Base-by-base conservation (phyloP, 2,113 vertebrate species). In the Canis aureus region DNA sequence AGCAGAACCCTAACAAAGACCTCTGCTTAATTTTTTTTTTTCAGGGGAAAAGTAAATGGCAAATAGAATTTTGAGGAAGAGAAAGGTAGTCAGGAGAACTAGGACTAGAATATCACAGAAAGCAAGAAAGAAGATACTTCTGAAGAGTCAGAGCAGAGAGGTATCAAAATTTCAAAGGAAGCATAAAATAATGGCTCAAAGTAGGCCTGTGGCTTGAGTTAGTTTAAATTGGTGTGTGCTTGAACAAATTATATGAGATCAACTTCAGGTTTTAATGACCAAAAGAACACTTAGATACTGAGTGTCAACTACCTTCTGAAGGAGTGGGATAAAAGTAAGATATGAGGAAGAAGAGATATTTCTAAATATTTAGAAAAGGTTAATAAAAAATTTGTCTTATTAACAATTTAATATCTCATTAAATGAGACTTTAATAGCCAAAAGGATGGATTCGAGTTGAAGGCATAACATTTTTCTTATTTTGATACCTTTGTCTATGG, bases 351-450 rank as follows among this genome's bases (percentile, higher is more conserved):
- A 91, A 76, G 2, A 76, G 2, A 53, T 51, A 87, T 64, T 86
- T 91, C 55, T 43, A 91, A 91, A 86, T 76, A 94, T 69, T 91
- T 85, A 60, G 32, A 84, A 80, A 95, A 84, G 23, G 0, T 84
- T 16, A 67, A 38, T 43, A 29, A 73, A 67, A 66, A 81, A 67
- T 27, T 7, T 57, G 8, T 74, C 62, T 59, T 91, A 67, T 59
- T 83, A 84, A 55, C 5, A 74, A 38, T 91, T 62, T 90, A 25
- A 55, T 57, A 2, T 3, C 9, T 81, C 19, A 20, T 60, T 95
- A 76, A 90, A 67, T 74, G 38, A 83, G 19, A 79, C 16, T 51
- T 29, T 95, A 55, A 19, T 29, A 94, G 66, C 15, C 53, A 91
- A 23, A 83, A 53, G 23, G 35, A 82, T 66, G 38, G 55, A 86